A percentile compares a stretch with the other conserved stretches of the same genome.
Evolutionary conservation across 2,113 vertebrate species (phyloP).

Genomic region (Diadophis punctatus): DNA sequence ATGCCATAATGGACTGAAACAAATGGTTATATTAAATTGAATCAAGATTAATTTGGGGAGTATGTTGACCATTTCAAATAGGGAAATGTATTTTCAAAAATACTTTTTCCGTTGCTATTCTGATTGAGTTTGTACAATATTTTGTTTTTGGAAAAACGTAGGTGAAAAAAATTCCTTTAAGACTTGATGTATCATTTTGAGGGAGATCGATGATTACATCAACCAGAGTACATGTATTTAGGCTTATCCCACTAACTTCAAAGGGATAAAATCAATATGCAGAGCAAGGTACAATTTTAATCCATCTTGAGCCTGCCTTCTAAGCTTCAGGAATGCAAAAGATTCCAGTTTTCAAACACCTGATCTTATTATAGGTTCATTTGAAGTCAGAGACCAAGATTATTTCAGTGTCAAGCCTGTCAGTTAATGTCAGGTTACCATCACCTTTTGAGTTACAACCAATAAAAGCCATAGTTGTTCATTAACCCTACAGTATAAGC

Average conservation of each 20-base stretch:
- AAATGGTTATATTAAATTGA: neutral
- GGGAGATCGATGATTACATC: neutral
- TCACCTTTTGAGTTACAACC: neutral
- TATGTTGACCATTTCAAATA: slow-evolving; percentile 5
- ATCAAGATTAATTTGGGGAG: neutral
- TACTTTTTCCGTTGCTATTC: neutral
- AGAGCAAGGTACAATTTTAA: neutral
- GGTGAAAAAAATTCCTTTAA: slow-evolving; percentile 4
- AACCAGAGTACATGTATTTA: neutral
- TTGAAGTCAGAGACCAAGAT: neutral
- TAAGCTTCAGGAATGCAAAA: neutral
- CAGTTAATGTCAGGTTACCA: neutral
- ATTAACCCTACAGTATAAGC: neutral
- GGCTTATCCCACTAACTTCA: neutral
- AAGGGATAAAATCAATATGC: neutral
- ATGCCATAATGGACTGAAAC: neutral
- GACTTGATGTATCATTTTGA: neutral
- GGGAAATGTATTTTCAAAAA: neutral
- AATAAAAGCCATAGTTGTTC: neutral
- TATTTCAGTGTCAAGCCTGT: neutral
- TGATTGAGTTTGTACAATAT: neutral
- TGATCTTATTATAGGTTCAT: neutral
- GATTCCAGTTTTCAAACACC: neutral
- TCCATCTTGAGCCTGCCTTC: neutral
- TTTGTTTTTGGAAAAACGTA: neutral